A percentile compares a stretch with the other conserved stretches of the same genome.
Evolutionary conservation across 2,113 vertebrate genomes (phyloP).

Genomic region (Trichomycterus rosablanca): DNA sequence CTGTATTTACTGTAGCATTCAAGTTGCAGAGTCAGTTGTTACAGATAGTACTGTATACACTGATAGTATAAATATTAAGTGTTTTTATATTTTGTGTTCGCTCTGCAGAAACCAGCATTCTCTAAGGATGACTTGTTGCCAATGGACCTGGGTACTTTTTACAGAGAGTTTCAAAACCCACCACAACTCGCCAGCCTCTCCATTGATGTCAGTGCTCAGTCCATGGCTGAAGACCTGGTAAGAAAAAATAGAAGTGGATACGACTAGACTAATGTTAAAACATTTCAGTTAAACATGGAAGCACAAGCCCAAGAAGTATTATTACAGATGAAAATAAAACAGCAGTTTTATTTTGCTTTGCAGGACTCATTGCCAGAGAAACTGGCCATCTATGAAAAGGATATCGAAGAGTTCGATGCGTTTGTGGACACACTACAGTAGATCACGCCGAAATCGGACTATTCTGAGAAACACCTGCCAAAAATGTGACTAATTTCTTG

Average conservation of each 20-base stretch:
- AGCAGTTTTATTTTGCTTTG: not conserved
- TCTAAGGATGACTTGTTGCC: conserved; percentile 96
- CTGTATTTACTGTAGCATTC: too few species aligned
- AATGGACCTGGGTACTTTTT: conserved; percentile 97
- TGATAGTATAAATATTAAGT: not conserved
- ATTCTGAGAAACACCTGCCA: conserved; percentile 1
- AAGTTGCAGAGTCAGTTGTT: too few species aligned
- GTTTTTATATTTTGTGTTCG: conserved; percentile 6
- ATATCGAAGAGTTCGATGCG: conserved; percentile 96
- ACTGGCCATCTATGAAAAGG: conserved; percentile 91
- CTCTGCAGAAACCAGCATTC: conserved; percentile 87
- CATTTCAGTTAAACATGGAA: not conserved
- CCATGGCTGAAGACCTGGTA: conserved; percentile 98
- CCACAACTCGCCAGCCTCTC: conserved; percentile 94
- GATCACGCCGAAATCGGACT: conserved; percentile 24
- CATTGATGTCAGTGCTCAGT: conserved; percentile 90
- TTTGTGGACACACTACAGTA: conserved; percentile 97
- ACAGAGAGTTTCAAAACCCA: conserved; percentile 96
- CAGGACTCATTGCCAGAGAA: conserved; percentile 97
- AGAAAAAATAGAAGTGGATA: conserved; percentile 46
- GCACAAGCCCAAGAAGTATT: not conserved
- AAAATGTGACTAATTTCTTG: too few species aligned
- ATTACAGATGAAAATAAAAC: too few species aligned
- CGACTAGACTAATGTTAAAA: too few species aligned
- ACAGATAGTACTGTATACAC: too few species aligned